phyloP scores from a whole-genome alignment of 37 sponge, comb jelly and placozoan species.

The Spongilla lacustris region DNA sequence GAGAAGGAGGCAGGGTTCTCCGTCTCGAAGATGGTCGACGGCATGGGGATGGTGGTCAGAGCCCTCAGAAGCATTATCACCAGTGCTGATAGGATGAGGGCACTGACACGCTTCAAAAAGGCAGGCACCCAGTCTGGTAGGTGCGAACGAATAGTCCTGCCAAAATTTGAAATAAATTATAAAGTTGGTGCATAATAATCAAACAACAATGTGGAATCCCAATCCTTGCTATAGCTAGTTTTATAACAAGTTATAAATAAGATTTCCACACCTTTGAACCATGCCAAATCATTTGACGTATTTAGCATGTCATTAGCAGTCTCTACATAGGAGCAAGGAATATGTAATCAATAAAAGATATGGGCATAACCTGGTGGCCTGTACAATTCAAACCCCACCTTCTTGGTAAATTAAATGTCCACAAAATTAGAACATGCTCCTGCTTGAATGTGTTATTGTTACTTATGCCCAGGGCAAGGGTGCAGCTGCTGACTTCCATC shows the following conservation, averaged over 20 bases:
- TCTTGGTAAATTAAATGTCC: no score
- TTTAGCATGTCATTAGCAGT: neutral
- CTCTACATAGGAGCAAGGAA: neutral
- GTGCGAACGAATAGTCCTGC: neutral
- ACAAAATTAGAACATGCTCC: no score
- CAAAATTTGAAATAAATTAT: neutral
- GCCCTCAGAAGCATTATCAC: conserved; percentile 45
- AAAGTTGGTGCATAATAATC: no score
- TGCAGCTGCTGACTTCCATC: conserved; percentile 77
- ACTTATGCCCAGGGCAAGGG: no score
- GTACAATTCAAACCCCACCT: no score
- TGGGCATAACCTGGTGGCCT: no score
- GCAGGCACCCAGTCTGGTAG: neutral
- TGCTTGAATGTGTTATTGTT: no score
- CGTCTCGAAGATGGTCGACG: conserved; percentile 73
- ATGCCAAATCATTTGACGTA: neutral
- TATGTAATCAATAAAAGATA: no score
- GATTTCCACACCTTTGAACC: neutral
- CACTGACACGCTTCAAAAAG: neutral
- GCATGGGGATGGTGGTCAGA: conserved; percentile 42
- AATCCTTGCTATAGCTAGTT: no score
- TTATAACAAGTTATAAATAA: neutral
- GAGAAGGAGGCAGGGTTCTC: conserved; percentile 90
- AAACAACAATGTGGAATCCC: no score
- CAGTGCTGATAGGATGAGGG: conserved; percentile 5